phyloP scores from a whole-genome alignment of 2,113 vertebrate species.

The Empidonax alnorum region DNA sequence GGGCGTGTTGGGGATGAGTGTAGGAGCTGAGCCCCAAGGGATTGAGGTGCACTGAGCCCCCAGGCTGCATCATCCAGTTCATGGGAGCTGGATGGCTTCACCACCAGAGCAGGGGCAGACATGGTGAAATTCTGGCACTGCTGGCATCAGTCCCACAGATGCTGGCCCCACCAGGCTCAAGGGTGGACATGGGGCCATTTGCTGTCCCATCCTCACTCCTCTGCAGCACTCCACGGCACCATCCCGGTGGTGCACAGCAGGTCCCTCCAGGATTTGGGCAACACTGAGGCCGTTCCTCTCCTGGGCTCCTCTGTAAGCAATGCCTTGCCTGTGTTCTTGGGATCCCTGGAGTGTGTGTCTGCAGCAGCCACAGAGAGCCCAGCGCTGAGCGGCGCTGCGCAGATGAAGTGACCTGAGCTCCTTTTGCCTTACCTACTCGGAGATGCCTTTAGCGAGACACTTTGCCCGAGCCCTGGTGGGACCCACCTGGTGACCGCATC shows the following conservation, averaged over 20 bases:
- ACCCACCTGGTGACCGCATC: background rate
- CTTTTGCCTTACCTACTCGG: slow-evolving; percentile 52
- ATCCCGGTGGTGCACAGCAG: background rate
- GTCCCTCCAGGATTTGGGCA: background rate
- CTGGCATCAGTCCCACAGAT: background rate
- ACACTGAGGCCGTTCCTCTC: background rate
- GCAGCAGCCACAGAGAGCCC: background rate
- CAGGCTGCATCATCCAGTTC: background rate
- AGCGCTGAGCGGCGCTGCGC: background rate
- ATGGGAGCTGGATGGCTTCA: background rate
- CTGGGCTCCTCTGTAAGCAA: accelerated
- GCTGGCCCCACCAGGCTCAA: background rate
- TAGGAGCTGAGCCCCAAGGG: background rate
- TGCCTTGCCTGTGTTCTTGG: background rate
- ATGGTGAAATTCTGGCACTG: background rate
- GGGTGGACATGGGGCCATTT: background rate
- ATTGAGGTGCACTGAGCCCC: background rate
- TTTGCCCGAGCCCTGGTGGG: background rate
- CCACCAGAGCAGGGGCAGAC: background rate
- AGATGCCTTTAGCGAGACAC: slow-evolving; percentile 31
- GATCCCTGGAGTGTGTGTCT: background rate
- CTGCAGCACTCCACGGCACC: background rate
- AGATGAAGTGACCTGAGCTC: slow-evolving; percentile 1
- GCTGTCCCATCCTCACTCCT: background rate
- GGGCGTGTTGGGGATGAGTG: too few species aligned